Conservation (phyloP, 2,113 vertebrate species). For the Lutjanus erythropterus region DNA sequence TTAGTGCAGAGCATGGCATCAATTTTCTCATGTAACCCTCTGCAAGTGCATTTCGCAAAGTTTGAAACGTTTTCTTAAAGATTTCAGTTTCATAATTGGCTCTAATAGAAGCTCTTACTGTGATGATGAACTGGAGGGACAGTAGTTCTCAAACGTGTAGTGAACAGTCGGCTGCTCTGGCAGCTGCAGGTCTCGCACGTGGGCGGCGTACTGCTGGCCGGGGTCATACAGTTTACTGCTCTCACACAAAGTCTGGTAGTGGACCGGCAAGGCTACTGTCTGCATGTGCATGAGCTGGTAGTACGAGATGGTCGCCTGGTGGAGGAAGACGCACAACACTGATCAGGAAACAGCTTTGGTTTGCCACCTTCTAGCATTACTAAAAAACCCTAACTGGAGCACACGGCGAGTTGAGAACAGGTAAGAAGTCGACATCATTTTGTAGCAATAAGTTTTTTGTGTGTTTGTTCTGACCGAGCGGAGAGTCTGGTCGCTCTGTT, state of each 20-base stretch:
- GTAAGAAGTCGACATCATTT: too few relatives aligned
- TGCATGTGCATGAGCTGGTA: conserved; percentile 98
- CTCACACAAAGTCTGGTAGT: conserved; percentile 97
- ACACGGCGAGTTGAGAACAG: not conserved
- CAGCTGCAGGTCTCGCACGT: conserved; percentile 91
- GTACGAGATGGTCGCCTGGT: conserved; percentile 96
- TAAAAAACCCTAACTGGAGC: too few relatives aligned
- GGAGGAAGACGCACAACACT: not conserved
- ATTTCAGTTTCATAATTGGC: not conserved
- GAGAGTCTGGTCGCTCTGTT: conserved; percentile 94
- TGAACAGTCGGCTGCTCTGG: conserved; percentile 86
- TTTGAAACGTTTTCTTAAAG: not conserved
- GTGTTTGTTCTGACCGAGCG: conserved; percentile 87
- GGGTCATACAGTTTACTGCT: conserved; percentile 98
- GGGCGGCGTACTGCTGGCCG: conserved; percentile 93
- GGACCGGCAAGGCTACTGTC: conserved; percentile 91
- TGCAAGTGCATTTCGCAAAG: not conserved
- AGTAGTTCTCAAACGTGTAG: conserved; percentile 92
- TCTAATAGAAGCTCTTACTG: conserved; percentile 63
- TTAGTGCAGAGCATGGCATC: not conserved
- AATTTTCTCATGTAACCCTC: not conserved
- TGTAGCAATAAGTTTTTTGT: accelerated
- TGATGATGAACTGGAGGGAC: conserved; percentile 66
- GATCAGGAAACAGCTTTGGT: not conserved
- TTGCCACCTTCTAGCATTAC: not conserved